Base-by-base conservation (phyloP, 2,797 vertebrate genomes). In the Orestias chungarensis region DNA sequence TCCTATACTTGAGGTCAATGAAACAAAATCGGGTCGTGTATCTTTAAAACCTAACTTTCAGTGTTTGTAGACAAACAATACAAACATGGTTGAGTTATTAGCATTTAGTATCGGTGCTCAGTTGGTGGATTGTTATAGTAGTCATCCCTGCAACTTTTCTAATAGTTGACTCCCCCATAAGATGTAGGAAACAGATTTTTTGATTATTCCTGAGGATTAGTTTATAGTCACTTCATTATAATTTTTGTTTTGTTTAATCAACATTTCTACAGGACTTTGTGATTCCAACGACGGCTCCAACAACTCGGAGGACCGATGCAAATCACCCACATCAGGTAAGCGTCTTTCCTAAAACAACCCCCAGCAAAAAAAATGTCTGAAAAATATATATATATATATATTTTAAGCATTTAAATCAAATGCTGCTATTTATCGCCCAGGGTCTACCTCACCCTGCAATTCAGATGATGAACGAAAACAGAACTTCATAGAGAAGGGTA, bases 401-500 rank as follows among this genome's bases (percentile, higher is more conserved):
- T 71, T 70, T 2, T 40, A 72, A 55, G 64, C 5, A 47, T 1
- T 66, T 6, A 46, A 68, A 66, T 74, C 65, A 76, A 81, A 80
- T 40, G 79, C 59, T 92, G 86, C 95, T 83, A 85, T 89, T 93
- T 86, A 73, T 91, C 88, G 75, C 79, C 29, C 96, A 98, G 98
- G 97, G 94, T 96, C 96, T 92, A 90, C 94, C 84, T 97, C 96
- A 71, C 95, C 96, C 78, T 95, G 93, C 93, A 96, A 96, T 95
- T 98, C 96, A 89, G 97, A 98, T 82, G 97, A 98, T 84, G 97
- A 98, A 71, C 94, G 94, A 93, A 97, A 96, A 92, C 94, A 95
- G 93, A 97, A 94, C 91, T 98, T 98, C 96, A 95, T 98, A 95
- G 95, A 96, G 91, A 98, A 93, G 96, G 97, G 97, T 99, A 99